A percentile compares a stretch with the other conserved stretches of the same genome.
phyloP scores from a whole-genome alignment of 2,113 vertebrate genomes.

The Epinephelus lanceolatus region DNA sequence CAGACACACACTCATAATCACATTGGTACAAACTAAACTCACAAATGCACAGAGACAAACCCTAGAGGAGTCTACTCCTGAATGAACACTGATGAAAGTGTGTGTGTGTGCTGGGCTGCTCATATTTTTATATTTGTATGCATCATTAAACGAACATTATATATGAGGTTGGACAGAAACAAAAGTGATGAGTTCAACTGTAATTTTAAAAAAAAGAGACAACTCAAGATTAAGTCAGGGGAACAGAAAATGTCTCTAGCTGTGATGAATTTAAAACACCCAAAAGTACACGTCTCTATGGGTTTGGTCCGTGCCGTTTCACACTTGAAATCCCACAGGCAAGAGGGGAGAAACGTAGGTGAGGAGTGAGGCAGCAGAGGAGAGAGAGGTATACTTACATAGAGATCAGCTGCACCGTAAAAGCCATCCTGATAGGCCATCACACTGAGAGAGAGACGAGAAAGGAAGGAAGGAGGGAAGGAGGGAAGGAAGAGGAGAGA shows the following conservation, averaged over 20 bases:
- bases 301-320: conserved; percentile 72
- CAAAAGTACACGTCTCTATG: conserved; percentile 73
- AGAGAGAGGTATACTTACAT: conserved; percentile 85
- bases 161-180: background rate
- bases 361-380: conserved; percentile 68
- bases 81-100: conserved; percentile 47
- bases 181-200: background rate
- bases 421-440: conserved; percentile 90
- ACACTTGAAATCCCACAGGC: conserved; percentile 78
- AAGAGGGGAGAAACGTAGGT: conserved; percentile 62
- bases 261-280: conserved; percentile 36
- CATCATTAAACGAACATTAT: background rate
- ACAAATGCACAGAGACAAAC: conserved; percentile 79
- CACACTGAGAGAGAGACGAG: conserved; percentile 81
- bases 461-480: background rate
- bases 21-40: conserved; percentile 73
- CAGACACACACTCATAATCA: conserved; percentile 63
- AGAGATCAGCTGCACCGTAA: conserved; percentile 88
- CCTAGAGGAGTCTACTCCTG: conserved; percentile 70
- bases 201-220: background rate
- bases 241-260: background rate
- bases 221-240: background rate
- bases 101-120: conserved; percentile 11
- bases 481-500: conserved; percentile 28
- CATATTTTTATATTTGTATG: conserved; percentile 17